phyloP scores from a whole-genome alignment of 2,797 vertebrate species.

The Ispidina picta region DNA sequence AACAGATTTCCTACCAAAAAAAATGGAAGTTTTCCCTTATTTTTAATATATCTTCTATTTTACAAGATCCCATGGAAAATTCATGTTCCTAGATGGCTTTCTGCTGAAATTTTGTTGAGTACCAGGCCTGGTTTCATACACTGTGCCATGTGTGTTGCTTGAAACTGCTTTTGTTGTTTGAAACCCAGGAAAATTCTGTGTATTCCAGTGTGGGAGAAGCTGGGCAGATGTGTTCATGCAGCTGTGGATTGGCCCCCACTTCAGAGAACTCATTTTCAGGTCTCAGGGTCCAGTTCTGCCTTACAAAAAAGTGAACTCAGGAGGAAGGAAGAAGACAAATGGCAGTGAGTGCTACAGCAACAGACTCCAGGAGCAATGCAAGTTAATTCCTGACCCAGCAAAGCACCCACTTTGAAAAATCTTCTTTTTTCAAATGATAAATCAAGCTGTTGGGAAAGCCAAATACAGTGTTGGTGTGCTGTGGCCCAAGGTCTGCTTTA shows the following conservation, averaged over 20 bases:
- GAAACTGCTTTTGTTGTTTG: background rate
- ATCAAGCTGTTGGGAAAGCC: background rate
- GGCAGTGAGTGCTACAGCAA: background rate
- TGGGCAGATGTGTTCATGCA: background rate
- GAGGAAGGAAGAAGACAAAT: background rate
- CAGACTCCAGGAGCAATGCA: background rate
- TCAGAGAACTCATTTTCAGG: background rate
- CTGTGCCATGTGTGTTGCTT: background rate
- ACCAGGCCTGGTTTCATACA: background rate
- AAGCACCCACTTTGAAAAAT: background rate
- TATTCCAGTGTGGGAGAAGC: background rate
- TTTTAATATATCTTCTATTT: background rate
- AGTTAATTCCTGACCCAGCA: background rate
- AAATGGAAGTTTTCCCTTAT: background rate
- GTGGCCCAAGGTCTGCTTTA: constrained; percentile 37
- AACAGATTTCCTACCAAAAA: background rate
- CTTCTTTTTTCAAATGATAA: constrained; percentile 1
- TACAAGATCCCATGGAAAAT: background rate
- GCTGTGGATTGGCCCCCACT: background rate
- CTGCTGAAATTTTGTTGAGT: background rate
- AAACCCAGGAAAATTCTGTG: background rate
- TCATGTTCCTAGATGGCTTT: background rate
- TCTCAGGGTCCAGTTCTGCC: background rate
- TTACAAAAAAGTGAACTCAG: background rate
- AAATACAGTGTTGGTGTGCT: background rate